Base-by-base conservation (phyloP, 2,888 invertebrate genomes). In the Pyrrhia umbra region DNA sequence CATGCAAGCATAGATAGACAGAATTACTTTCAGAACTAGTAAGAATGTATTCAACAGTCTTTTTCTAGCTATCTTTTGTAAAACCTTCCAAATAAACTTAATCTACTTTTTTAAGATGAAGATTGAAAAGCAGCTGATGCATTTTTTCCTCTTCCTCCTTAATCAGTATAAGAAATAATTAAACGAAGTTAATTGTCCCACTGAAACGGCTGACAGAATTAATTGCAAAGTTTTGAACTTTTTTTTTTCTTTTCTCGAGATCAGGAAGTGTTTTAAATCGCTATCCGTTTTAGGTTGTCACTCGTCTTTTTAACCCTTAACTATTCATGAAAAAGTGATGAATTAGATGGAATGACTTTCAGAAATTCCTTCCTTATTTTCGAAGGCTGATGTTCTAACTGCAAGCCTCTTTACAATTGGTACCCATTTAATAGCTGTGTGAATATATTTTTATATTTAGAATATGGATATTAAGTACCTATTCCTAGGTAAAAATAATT, bases 201-300 rank as follows among this genome's bases (percentile, higher is more conserved):
- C 30, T 76, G 51, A 70, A 64, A 56, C 30, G 16, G 55, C 30
- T 56, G 77, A 52, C 73, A 13, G 65, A 40, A 64, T 71, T 71
- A 77, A 77, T 72, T 64, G 47, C n/a, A 9, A 71, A 76, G 43
- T 76, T 71, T 45, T 21, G 10, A 45, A 71, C 51, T 56, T 63
- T 42, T 8, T 16, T 20, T 47, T 62, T 50, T 37, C 30, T 39
- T 46, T 30, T 25, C 18, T 20, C 8, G 0, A 50, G 54, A 39
- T 61, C n/a, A 8, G 3, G 27, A 47, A 47, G 71, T 52, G 51
- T 56, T 71, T 69, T 56, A 34, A 42, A 43, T 43, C n/a, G 13
- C 6, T 39, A 27, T 37, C 46, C 27, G 0, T 73, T 73, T 73
- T 18, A 34, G 9, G 40, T 9, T 52, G 20, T 46, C n/a, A 20